These are phyloP conservation scores for Enteromius treurensis DNA, from an alignment of 2,797 vertebrate species.

Conservation along the genomic window DNA sequence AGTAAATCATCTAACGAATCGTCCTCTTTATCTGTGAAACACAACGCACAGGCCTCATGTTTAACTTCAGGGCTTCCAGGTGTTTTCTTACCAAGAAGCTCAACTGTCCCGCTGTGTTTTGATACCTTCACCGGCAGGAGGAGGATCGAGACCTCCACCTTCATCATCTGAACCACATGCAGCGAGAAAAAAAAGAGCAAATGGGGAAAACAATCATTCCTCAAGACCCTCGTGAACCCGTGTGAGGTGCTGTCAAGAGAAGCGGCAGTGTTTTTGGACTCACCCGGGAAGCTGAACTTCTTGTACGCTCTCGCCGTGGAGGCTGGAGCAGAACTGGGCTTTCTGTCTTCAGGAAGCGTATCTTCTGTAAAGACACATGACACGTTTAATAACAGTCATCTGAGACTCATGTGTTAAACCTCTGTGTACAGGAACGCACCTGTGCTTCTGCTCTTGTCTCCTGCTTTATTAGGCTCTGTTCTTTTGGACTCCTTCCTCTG, in stretches of 20 bases:
- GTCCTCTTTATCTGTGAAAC: slow-evolving; percentile 69
- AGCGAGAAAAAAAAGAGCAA: slow-evolving; percentile 35
- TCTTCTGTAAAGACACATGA: slow-evolving; percentile 63
- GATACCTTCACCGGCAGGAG: slow-evolving; percentile 60
- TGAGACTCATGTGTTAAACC: neutral
- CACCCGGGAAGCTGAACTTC: slow-evolving; percentile 84
- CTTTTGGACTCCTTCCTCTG: slow-evolving; percentile 69
- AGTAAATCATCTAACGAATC: slow-evolving; percentile 78
- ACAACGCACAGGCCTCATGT: neutral
- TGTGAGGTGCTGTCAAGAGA: neutral
- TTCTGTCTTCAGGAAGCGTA: slow-evolving; percentile 62
- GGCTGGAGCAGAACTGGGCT: slow-evolving; percentile 66
- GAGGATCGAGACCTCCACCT: slow-evolving; percentile 50
- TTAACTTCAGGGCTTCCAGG: neutral
- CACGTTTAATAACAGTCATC: neutral
- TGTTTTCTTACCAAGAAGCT: neutral
- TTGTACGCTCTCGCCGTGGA: slow-evolving; percentile 67
- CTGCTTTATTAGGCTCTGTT: slow-evolving; percentile 27
- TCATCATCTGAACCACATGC: slow-evolving; percentile 62
- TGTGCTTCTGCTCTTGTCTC: slow-evolving; percentile 56
- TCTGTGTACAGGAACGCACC: slow-evolving; percentile 52
- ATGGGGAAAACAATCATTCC: slow-evolving; percentile 35
- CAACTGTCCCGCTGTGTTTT: neutral
- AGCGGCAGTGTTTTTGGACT: slow-evolving; percentile 28
- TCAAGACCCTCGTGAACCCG: neutral